Conservation (phyloP, 2,797 vertebrate species). For the Sebastes oblongus region DNA sequence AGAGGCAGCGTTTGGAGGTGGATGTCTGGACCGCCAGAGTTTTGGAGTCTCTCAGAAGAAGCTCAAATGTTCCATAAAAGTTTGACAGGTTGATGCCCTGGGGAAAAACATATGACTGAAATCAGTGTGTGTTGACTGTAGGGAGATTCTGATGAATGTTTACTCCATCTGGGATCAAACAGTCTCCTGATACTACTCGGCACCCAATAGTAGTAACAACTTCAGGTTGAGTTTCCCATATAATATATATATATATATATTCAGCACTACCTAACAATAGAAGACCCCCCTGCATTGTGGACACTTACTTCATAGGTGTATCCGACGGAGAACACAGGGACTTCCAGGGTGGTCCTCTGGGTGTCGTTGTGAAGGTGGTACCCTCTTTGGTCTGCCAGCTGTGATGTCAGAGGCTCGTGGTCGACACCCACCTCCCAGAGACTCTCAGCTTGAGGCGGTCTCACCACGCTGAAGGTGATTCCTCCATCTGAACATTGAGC, state of each 20-base stretch:
- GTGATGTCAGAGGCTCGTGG: constrained; percentile 65
- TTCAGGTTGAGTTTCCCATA: background rate
- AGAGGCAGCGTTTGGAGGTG: constrained; percentile 74
- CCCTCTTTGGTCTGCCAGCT: constrained; percentile 59
- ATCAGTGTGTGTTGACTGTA: background rate
- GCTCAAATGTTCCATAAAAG: constrained; percentile 73
- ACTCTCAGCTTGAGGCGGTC: constrained; percentile 13
- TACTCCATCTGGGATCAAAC: background rate
- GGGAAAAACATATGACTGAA: background rate
- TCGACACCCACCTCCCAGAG: constrained; percentile 79
- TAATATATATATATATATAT: too few species aligned
- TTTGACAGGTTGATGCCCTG: constrained; percentile 71
- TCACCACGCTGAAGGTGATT: constrained; percentile 57
- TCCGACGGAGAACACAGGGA: constrained; percentile 79
- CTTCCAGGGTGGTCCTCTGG: constrained; percentile 68
- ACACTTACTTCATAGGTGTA: constrained; percentile 75
- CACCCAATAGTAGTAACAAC: background rate
- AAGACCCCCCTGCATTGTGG: background rate
- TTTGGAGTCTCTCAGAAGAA: constrained; percentile 75
- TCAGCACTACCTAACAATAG: background rate
- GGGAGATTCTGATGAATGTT: background rate
- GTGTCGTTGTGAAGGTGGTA: constrained; percentile 70
- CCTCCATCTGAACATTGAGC: constrained; percentile 61
- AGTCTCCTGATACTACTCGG: background rate
- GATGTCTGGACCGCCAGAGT: constrained; percentile 75